Conservation (phyloP, 2,888 invertebrate genomes). For the Dolichomitus sp. region DNA sequence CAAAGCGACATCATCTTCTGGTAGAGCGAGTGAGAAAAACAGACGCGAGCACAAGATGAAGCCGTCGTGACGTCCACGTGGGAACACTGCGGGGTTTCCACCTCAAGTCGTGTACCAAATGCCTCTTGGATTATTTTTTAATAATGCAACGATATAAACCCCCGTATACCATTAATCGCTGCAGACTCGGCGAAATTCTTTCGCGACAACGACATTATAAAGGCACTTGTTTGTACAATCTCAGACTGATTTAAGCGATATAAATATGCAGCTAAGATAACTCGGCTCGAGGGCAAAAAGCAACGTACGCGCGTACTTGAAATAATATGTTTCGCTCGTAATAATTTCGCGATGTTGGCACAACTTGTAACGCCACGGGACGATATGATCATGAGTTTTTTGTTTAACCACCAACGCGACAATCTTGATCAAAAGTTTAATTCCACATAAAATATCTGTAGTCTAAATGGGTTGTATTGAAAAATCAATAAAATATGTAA, state of each 20-base stretch:
- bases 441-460: too few species aligned
- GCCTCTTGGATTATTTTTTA: constrained; percentile 66
- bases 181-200: constrained; percentile 47
- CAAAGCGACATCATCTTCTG: constrained; percentile 64
- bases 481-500: too few species aligned
- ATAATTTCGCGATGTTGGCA: constrained; percentile 2
- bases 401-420: neutral
- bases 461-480: too few species aligned
- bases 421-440: too few species aligned
- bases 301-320: neutral
- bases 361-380: constrained; percentile 17
- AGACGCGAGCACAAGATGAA: constrained; percentile 69
- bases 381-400: constrained; percentile 1
- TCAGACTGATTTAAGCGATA: constrained; percentile 12
- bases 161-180: constrained; percentile 46
- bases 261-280: constrained; percentile 37
- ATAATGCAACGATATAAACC: constrained; percentile 55
- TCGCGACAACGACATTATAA: constrained; percentile 41
- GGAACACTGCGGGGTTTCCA: constrained; percentile 82
- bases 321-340: constrained; percentile 20
- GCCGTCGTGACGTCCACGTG: constrained; percentile 81
- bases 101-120: constrained; percentile 76
- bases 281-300: constrained; percentile 4
- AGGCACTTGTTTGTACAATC: constrained; percentile 53
- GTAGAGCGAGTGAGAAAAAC: neutral